A percentile compares a stretch with the other conserved stretches of the same genome.
These are phyloP conservation scores for Sebastes itinus DNA, from an alignment of 2,797 vertebrate species.

Conservation along the genomic window DNA sequence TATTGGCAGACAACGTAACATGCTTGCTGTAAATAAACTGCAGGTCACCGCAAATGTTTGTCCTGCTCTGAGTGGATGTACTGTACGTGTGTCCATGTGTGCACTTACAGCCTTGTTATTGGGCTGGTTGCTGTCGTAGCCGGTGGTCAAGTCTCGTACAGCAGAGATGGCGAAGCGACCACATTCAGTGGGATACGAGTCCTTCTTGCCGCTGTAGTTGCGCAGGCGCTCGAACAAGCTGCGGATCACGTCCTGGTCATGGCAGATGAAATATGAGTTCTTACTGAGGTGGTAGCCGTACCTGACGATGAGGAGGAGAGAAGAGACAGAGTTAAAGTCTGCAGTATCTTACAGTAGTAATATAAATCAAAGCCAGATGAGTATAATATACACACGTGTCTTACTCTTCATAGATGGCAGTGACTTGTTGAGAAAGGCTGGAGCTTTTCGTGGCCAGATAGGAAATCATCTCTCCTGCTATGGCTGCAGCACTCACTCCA, in stretches of 20 bases:
- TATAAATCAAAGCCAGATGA: background rate
- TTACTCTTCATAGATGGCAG: conserved; percentile 92
- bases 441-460: conserved; percentile 87
- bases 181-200: conserved; percentile 89
- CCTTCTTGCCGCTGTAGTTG: conserved; percentile 84
- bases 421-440: conserved; percentile 90
- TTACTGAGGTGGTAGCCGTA: conserved; percentile 96
- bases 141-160: conserved; percentile 93
- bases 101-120: conserved; percentile 90
- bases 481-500: conserved; percentile 94
- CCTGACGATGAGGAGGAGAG: conserved; percentile 67
- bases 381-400: conserved; percentile 28
- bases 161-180: conserved; percentile 87
- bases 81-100: background rate
- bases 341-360: background rate
- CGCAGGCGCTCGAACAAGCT: conserved; percentile 91
- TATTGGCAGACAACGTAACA: background rate
- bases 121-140: conserved; percentile 90
- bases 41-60: background rate
- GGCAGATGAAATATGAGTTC: conserved; percentile 97
- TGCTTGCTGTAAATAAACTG: background rate
- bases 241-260: conserved; percentile 88
- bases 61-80: background rate
- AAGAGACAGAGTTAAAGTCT: background rate
- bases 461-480: conserved; percentile 91